Evolutionary conservation across 1,140 invertebrate species (phyloP).

Genomic region (Drosophila paulistorum): DNA sequence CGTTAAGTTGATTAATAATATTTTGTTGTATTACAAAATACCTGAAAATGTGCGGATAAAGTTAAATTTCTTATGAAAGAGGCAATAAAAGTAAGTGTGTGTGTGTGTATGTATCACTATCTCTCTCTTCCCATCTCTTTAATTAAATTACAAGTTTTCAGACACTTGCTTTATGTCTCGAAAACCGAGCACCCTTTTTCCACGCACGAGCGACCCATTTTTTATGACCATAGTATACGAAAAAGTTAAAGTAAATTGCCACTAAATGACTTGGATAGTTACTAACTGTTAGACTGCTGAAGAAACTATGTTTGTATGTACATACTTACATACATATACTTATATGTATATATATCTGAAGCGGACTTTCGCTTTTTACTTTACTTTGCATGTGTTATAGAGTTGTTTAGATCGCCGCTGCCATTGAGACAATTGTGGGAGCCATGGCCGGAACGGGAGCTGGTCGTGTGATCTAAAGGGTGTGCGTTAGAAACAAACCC

Average conservation of each 20-base stretch:
- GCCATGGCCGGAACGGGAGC: constrained; percentile 48
- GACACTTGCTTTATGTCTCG: neutral
- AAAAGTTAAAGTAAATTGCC: constrained; percentile 42
- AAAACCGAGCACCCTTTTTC: constrained; percentile 22
- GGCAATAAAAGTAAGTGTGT: neutral
- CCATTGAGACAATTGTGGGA: constrained; percentile 4
- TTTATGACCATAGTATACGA: constrained; percentile 48
- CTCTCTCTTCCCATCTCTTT: constrained; percentile 17
- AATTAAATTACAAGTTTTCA: constrained; percentile 27
- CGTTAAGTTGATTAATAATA: constrained; percentile 74
- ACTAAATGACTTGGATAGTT: constrained; percentile 50
- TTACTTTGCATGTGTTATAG: neutral
- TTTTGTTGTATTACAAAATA: constrained; percentile 71
- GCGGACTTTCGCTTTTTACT: no score
- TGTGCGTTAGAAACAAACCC: constrained; percentile 66
- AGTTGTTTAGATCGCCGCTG: neutral
- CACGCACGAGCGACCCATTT: constrained; percentile 45
- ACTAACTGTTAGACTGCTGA: neutral
- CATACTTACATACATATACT: no score
- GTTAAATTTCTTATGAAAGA: constrained; percentile 57
- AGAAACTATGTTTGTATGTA: neutral
- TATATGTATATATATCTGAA: no score
- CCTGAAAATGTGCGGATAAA: constrained; percentile 33
- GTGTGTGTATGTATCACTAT: neutral
- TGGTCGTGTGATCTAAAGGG: constrained; percentile 42